phyloP scores from a whole-genome alignment of 2,113 vertebrate species.

The Forbesichthys papilliferus region DNA sequence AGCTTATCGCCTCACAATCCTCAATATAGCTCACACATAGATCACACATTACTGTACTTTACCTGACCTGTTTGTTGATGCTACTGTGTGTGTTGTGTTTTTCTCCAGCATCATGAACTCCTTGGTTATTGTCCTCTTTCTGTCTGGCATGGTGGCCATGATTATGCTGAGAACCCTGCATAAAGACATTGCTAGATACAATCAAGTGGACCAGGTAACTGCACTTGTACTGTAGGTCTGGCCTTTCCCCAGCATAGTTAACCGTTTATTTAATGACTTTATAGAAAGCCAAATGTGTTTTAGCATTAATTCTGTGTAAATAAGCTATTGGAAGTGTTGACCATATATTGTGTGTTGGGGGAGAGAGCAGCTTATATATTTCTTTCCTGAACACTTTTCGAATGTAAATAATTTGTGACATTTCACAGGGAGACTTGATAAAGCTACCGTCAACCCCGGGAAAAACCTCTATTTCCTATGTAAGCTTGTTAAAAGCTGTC shows the following conservation, averaged over 20 bases:
- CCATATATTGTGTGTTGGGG: neutral
- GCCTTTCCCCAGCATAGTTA: neutral
- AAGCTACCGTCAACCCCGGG: conserved; percentile 62
- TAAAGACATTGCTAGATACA: conserved; percentile 98
- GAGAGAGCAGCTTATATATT: neutral
- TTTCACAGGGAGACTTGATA: conserved; percentile 79
- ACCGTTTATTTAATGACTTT: too few species aligned
- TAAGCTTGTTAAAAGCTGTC: conserved; percentile 65
- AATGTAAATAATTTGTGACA: conserved; percentile 65
- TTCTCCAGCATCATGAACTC: conserved; percentile 96
- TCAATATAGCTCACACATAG: neutral
- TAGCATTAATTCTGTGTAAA: conserved; percentile 5
- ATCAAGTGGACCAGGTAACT: conserved; percentile 91
- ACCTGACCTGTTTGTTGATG: neutral
- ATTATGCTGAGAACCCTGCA: conserved; percentile 97
- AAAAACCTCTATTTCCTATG: conserved; percentile 63
- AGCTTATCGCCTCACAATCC: neutral
- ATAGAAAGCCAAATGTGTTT: neutral
- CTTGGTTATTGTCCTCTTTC: conserved; percentile 96
- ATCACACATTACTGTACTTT: neutral
- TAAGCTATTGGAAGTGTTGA: neutral
- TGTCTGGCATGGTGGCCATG: conserved; percentile 99
- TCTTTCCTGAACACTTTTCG: neutral
- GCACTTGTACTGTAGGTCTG: neutral
- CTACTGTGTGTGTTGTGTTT: conserved; percentile 5